A percentile compares a stretch with the other conserved stretches of the same genome.
Conservation (phyloP, 2,113 vertebrate genomes). For the Zosterops hypoxanthus region DNA sequence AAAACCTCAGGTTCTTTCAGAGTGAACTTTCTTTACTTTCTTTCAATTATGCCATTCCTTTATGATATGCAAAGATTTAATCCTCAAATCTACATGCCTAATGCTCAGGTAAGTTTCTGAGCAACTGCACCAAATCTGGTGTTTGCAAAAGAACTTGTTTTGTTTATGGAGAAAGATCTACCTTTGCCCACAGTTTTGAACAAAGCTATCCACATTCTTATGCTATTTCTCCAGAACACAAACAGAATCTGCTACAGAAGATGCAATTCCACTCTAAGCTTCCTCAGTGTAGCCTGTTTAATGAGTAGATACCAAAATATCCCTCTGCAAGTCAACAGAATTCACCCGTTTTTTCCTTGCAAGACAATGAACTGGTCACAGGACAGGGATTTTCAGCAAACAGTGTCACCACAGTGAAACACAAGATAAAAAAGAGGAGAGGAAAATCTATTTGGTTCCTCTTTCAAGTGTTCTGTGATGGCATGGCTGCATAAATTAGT, state of each 20-base stretch:
- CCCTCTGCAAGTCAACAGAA: not conserved
- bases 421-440: not conserved
- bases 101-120: not conserved
- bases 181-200: not conserved
- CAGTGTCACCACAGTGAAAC: not conserved
- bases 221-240: rapidly evolving
- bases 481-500: not conserved
- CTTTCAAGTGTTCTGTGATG: not conserved
- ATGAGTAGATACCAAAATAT: not conserved
- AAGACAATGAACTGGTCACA: not conserved
- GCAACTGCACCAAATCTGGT: not conserved
- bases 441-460: not conserved
- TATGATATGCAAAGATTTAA: not conserved
- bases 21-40: not conserved
- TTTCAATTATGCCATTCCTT: not conserved
- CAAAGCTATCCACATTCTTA: not conserved
- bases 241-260: not conserved
- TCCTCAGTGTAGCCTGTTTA: not conserved
- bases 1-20: not conserved
- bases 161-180: not conserved
- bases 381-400: not conserved
- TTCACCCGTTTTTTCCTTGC: not conserved
- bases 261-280: not conserved
- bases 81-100: not conserved
- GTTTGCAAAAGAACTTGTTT: not conserved